A percentile compares a stretch with the other conserved stretches of the same genome.
Conservation (phyloP, 35 echinoderm and acorn worm species). For the Lytechinus variegatus region DNA sequence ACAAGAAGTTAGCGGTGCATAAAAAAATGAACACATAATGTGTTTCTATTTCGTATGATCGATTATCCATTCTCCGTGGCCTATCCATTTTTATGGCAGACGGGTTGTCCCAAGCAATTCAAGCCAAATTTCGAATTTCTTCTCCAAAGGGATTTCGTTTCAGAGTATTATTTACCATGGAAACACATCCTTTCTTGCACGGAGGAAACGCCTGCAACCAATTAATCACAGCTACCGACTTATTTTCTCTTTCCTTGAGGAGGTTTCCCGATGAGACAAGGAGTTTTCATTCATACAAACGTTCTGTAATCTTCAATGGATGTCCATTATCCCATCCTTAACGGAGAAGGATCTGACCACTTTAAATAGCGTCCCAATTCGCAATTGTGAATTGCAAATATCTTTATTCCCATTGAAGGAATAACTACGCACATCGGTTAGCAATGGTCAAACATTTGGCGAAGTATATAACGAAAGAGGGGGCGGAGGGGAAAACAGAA, state of each 20-base stretch:
- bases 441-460: too few species aligned
- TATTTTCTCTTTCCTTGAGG: not conserved
- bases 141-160: not conserved
- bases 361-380: not conserved
- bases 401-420: not conserved
- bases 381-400: not conserved
- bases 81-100: not conserved
- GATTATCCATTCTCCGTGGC: too few species aligned
- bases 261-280: not conserved
- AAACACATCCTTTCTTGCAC: not conserved
- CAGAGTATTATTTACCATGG: not conserved
- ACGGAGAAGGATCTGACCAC: not conserved
- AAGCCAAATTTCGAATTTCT: not conserved
- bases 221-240: not conserved
- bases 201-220: not conserved
- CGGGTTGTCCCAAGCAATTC: not conserved
- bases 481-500: too few species aligned
- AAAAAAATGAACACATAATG: too few species aligned
- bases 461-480: too few species aligned
- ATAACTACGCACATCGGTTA: too few species aligned
- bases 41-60: too few species aligned
- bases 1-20: too few species aligned
- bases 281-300: not conserved
- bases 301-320: not conserved
- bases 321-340: not conserved